Conservation (phyloP, 2,888 invertebrate species). For the Linnaemya vulpina region DNA sequence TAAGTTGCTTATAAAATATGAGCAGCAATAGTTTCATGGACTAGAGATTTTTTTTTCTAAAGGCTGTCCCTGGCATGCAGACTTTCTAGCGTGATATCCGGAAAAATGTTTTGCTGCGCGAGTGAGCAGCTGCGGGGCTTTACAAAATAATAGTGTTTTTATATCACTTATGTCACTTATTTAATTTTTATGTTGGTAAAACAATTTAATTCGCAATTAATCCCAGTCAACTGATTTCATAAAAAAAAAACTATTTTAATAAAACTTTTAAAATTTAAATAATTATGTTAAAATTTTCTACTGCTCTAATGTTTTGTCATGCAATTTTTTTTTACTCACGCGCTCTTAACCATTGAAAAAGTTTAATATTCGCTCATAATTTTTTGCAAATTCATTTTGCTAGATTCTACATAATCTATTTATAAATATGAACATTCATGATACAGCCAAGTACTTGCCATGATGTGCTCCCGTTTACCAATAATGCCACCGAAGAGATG, state of each 20-base stretch:
- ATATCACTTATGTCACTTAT: too few relatives aligned
- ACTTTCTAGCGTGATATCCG: too few relatives aligned
- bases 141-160: too few relatives aligned
- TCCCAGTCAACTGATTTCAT: not conserved
- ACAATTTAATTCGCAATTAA: too few relatives aligned
- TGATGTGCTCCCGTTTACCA: constrained; percentile 31
- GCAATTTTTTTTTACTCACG: not conserved
- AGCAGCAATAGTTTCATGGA: too few relatives aligned
- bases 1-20: too few relatives aligned
- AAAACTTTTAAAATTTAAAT: not conserved
- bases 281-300: not conserved
- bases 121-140: too few relatives aligned
- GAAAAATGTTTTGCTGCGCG: too few relatives aligned
- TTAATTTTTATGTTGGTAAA: too few relatives aligned
- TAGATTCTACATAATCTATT: not conserved
- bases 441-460: constrained; percentile 3
- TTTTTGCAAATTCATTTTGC: not conserved
- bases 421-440: not conserved
- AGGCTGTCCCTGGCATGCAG: too few relatives aligned
- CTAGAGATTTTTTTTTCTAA: too few relatives aligned
- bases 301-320: not conserved
- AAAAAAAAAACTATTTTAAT: not conserved
- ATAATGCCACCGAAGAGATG: constrained; percentile 13
- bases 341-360: not conserved
- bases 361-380: not conserved